Conservation (phyloP, 92 coral and sea anemone species). For the Porites rus region DNA sequence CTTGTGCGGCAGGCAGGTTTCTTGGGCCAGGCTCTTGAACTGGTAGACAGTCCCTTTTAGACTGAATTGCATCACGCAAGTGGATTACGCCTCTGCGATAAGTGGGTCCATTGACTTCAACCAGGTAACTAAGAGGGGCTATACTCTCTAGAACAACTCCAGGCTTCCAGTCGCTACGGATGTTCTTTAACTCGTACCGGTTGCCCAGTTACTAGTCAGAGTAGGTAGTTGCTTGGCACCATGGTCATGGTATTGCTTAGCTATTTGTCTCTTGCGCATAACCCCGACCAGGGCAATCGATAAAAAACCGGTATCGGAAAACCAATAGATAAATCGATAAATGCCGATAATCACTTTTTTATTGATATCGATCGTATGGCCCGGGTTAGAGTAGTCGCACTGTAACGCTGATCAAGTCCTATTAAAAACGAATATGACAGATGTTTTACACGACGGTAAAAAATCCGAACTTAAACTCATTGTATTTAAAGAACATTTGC, state of each 20-base stretch:
- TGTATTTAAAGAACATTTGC: no score
- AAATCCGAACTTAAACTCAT: no score
- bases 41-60: not conserved
- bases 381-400: no score
- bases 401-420: no score
- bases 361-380: no score
- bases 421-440: no score
- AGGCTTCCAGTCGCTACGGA: slow-evolving; percentile 48
- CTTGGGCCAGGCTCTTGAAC: not conserved
- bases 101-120: slow-evolving; percentile 42
- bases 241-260: slow-evolving; percentile 39
- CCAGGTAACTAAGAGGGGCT: slow-evolving; percentile 50
- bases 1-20: no score
- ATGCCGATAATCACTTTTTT: no score
- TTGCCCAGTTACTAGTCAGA: slow-evolving; percentile 41
- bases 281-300: not conserved
- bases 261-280: slow-evolving; percentile 30
- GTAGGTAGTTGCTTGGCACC: slow-evolving; percentile 49
- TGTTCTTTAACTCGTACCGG: slow-evolving; percentile 38
- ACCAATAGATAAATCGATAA: no score
- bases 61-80: slow-evolving; percentile 33
- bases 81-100: slow-evolving; percentile 53
- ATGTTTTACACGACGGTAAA: no score
- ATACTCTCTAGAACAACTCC: slow-evolving; percentile 52
- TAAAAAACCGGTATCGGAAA: no score